Evolutionary conservation across 2,113 vertebrate genomes (phyloP).

Genomic region (Urocynchramus pylzowi): DNA sequence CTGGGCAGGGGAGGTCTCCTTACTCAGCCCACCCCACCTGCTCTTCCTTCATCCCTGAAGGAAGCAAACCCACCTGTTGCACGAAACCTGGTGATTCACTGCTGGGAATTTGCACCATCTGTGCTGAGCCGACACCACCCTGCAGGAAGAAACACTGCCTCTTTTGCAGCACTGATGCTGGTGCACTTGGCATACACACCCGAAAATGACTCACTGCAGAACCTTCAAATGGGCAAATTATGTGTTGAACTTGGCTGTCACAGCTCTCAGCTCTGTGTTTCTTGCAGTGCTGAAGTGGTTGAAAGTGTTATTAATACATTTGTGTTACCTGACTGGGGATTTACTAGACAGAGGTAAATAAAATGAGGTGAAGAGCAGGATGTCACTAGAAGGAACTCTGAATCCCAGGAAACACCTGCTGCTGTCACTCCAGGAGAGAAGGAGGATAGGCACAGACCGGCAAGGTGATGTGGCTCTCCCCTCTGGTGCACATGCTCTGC

Average conservation of each 20-base stretch:
- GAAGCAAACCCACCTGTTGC: background rate
- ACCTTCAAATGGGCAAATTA: background rate
- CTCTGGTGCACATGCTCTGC: rapidly evolving
- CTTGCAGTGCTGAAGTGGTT: background rate
- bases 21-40: background rate
- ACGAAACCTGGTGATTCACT: rapidly evolving
- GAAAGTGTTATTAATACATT: background rate
- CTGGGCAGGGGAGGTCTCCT: background rate
- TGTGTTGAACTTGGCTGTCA: background rate
- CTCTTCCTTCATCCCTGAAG: background rate
- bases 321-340: background rate
- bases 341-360: background rate
- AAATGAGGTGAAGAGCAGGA: background rate
- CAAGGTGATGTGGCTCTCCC: background rate
- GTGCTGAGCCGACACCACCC: background rate
- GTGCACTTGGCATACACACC: background rate
- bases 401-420: background rate
- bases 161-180: rapidly evolving
- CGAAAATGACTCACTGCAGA: background rate
- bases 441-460: background rate
- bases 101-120: background rate
- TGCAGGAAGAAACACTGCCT: background rate
- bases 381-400: background rate
- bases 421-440: background rate
- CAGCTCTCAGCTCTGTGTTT: background rate